Evolutionary conservation across 2,113 vertebrate genomes (phyloP), one percentile per base, ranked within the genome.

Genomic region (Ursus arctos): DNA sequence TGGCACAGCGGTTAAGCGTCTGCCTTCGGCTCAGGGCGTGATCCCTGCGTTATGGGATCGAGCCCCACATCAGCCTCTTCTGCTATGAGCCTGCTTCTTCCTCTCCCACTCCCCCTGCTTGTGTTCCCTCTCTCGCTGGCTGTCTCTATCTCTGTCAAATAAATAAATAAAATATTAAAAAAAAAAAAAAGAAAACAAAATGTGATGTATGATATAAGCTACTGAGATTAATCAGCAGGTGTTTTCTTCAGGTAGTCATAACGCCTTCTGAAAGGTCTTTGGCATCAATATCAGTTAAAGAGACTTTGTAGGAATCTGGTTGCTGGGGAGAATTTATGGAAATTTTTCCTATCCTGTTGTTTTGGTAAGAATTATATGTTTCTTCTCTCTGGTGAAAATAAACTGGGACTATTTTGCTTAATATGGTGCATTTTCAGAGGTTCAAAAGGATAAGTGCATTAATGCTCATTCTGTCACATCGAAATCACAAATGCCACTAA

Each of bases 221-320:
- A 14, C 81, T 95, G 81, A 18, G 28, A 90, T 96, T 91, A 96
- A 77, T 82, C 97, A 97, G 98, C 94, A 98, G 95, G 82, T 90
- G 16, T 69, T 98, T 96, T 51, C 85, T 97, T 95, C 61, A 77
- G 82, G 85, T 97, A 96, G 21, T 67, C 65, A 88, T 71, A 95
- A 95, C 63, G 57, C 55, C 53, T 97, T 96, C 82, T 80, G 36
- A 93, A 97, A 97, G 96, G 24, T 3, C 81, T 96, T 98, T 93
- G 97, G 91, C 96, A 86, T 76, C 94, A 79, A 0, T 84, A 86
- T 95, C 31, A 24, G 24, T 92, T 97, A 72, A 97, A 97, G 88
- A 82, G 61, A 88, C 89, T 77, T 97, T 13, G 1, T 88, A 74
- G 88, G 63, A 97, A 96, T 61, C 76, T 97, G 93, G 57, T 40